Evolutionary conservation across 2,113 vertebrate genomes (phyloP).

Genomic region (Thunnus thynnus): DNA sequence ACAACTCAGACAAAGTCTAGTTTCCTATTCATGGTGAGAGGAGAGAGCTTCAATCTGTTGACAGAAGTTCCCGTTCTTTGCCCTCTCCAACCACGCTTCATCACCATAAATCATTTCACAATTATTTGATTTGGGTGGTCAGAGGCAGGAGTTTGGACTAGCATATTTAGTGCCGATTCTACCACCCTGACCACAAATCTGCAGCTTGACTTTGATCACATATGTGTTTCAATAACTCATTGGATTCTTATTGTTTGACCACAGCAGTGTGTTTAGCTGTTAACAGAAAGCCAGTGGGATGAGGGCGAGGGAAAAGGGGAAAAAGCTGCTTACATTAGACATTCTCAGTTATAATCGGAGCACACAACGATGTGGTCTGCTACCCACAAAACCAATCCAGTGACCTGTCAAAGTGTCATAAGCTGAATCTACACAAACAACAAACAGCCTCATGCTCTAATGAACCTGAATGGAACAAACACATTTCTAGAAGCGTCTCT

Average conservation of each 20-base stretch:
- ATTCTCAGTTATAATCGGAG: conserved; percentile 31
- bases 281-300: conserved; percentile 4
- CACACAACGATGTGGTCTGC: background rate
- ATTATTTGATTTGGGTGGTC: conserved; percentile 5
- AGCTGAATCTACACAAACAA: conserved; percentile 13
- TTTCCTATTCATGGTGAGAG: conserved; percentile 33
- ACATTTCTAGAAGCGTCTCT: background rate
- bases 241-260: conserved; percentile 7
- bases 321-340: conserved; percentile 23
- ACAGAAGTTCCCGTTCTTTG: background rate
- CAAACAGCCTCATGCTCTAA: conserved; percentile 21
- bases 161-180: background rate
- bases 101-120: conserved; percentile 1
- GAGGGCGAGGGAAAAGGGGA: background rate
- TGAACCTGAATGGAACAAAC: conserved; percentile 27
- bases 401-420: conserved; percentile 50
- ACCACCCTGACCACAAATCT: background rate
- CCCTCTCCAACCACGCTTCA: background rate
- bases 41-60: conserved; percentile 52
- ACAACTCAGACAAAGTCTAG: conserved; percentile 9
- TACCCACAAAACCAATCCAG: conserved; percentile 28
- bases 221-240: conserved; percentile 3
- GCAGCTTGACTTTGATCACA: conserved; percentile 30
- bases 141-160: background rate
- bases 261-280: conserved; percentile 14